Evolutionary conservation across 1,140 invertebrate genomes (phyloP).

Genomic region (Leptonema lineaticorne): DNA sequence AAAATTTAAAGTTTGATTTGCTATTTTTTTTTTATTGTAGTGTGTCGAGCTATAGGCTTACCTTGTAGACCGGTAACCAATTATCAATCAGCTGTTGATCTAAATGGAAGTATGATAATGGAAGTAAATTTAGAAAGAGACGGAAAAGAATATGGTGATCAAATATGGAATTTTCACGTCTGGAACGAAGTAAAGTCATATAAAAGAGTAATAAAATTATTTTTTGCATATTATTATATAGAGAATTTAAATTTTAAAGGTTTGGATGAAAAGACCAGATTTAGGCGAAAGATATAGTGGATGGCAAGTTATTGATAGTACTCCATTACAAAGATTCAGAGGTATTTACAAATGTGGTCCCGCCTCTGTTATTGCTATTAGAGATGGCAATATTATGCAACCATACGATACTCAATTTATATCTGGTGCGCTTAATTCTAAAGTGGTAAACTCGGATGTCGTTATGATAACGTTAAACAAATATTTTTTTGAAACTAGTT

Average conservation of each 20-base stretch:
- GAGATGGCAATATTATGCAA: slow-evolving; percentile 74
- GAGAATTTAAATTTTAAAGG: no score
- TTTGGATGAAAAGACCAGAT: slow-evolving; percentile 81
- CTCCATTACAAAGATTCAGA: slow-evolving; percentile 77
- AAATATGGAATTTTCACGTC: slow-evolving; percentile 94
- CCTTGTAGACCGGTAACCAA: slow-evolving; percentile 84
- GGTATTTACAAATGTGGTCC: slow-evolving; percentile 75
- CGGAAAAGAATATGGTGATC: slow-evolving; percentile 72
- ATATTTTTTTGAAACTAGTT: no score
- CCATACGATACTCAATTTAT: no score
- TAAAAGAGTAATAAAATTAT: no score
- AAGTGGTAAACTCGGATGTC: no score
- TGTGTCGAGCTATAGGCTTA: slow-evolving; percentile 84
- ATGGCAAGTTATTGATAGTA: slow-evolving; percentile 86
- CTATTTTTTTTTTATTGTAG: slow-evolving; percentile 50
- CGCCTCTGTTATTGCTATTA: slow-evolving; percentile 69
- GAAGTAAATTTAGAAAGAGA: slow-evolving; percentile 82
- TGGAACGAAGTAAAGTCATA: slow-evolving; percentile 84
- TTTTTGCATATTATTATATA: no score
- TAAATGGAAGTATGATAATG: slow-evolving; percentile 84
- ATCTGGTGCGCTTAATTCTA: no score
- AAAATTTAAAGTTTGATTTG: not conserved
- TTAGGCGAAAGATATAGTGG: slow-evolving; percentile 69
- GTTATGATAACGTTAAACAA: no score
- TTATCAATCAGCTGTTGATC: slow-evolving; percentile 89